phyloP scores from a whole-genome alignment of 2,888 invertebrate genomes.

The Chesias legatella region DNA sequence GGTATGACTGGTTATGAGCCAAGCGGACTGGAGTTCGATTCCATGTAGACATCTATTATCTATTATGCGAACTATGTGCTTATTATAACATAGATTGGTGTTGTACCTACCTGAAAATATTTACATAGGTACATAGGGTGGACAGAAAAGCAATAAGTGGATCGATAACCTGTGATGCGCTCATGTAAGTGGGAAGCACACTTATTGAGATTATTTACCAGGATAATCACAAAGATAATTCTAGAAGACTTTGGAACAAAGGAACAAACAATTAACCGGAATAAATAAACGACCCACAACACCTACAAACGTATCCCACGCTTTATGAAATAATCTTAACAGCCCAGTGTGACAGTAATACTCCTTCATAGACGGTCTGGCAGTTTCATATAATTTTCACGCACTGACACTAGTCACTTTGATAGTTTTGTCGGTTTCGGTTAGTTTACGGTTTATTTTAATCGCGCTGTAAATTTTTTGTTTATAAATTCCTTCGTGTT shows the following conservation, averaged over 20 bases:
- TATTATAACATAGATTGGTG: no score
- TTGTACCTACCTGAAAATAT: no score
- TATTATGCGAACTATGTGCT: no score
- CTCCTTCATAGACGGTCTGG: conserved; percentile 50
- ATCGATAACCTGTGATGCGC: no score
- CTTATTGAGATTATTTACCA: no score
- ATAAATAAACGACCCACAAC: conserved; percentile 37
- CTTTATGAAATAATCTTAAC: conserved; percentile 53
- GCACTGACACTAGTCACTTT: conserved; percentile 35
- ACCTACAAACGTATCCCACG: conserved; percentile 66
- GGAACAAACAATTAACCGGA: conserved; percentile 48
- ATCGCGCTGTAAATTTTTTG: conserved; percentile 21
- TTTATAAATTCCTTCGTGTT: conserved; percentile 42
- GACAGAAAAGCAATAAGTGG: no score
- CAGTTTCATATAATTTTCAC: conserved; percentile 11
- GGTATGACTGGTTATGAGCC: no score
- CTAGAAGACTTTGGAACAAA: conserved; percentile 29
- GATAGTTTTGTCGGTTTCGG: conserved; percentile 15
- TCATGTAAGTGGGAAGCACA: no score
- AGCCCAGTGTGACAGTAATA: conserved; percentile 53
- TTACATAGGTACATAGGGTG: no score
- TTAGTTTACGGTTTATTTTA: conserved; percentile 22
- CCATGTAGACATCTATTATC: no score
- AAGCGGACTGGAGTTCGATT: no score
- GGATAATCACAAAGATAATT: no score